Conservation (phyloP, 2,888 invertebrate species). For the Callyntrura guangdongensis region DNA sequence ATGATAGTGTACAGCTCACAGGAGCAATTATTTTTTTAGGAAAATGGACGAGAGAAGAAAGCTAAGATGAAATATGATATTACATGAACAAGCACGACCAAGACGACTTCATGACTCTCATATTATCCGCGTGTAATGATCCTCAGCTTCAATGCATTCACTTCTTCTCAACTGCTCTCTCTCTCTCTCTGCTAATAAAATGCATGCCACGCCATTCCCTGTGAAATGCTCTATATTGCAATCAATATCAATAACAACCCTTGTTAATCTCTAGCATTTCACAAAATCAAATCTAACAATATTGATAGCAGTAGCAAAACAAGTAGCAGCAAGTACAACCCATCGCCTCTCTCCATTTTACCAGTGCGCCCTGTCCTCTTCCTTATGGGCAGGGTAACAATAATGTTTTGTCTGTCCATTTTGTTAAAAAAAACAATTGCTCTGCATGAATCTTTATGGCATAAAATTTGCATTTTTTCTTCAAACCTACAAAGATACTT, state of each 20-base stretch:
- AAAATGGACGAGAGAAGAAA: slow-evolving; percentile 56
- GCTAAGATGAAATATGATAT: slow-evolving; percentile 76
- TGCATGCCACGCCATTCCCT: not conserved
- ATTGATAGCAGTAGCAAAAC: no score
- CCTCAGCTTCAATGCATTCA: not conserved
- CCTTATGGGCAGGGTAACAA: not conserved
- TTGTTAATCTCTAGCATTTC: no score
- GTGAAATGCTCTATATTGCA: not conserved
- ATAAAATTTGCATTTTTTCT: slow-evolving; percentile 3
- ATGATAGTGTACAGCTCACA: slow-evolving; percentile 69
- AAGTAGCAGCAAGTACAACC: no score
- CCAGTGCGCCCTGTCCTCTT: no score
- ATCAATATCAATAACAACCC: no score
- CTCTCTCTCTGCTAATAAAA: not conserved
- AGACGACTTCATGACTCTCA: slow-evolving; percentile 60
- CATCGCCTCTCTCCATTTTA: not conserved
- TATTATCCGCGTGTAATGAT: not conserved
- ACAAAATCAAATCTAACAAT: not conserved
- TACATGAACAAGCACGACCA: slow-evolving; percentile 62
- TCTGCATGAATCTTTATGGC: slow-evolving; percentile 12
- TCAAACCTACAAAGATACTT: not conserved
- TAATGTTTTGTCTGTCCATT: no score
- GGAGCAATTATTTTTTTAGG: slow-evolving; percentile 75
- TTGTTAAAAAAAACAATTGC: no score
- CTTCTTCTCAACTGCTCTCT: no score